A percentile compares a stretch with the other conserved stretches of the same genome.
Conservation (phyloP, 2,888 invertebrate species). For the Phlogophora meticulosa region DNA sequence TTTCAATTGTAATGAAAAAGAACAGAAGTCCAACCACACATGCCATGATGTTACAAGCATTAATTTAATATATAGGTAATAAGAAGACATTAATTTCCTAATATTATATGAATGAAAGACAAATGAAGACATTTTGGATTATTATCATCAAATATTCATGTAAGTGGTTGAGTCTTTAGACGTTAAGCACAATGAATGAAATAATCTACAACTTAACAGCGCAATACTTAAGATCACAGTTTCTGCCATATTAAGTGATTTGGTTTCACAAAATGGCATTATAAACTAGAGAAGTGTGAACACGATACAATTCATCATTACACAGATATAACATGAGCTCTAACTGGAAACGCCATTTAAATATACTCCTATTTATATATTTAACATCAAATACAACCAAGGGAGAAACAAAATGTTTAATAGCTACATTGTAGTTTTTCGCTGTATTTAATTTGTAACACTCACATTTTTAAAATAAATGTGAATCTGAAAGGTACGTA, state of each 20-base stretch:
- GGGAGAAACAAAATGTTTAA: constrained; percentile 69
- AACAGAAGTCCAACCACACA: constrained; percentile 37
- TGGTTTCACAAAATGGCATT: constrained; percentile 72
- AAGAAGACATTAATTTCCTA: constrained; percentile 44
- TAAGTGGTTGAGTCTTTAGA: constrained; percentile 40
- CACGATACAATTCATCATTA: constrained; percentile 72
- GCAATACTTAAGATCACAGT: constrained; percentile 83
- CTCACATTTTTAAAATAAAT: constrained; percentile 70
- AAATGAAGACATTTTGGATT: constrained; percentile 42
- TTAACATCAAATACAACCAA: constrained; percentile 81
- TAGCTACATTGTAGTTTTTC: constrained; percentile 73
- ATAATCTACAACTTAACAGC: constrained; percentile 74
- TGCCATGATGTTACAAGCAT: constrained; percentile 43
- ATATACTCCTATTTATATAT: constrained; percentile 72
- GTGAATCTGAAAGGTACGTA: constrained; percentile 78
- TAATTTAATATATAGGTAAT: constrained; percentile 21
- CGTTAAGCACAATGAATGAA: constrained; percentile 48
- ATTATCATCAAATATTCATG: constrained; percentile 36
- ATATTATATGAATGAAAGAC: constrained; percentile 43
- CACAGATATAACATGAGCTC: constrained; percentile 71
- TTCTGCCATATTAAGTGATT: constrained; percentile 75
- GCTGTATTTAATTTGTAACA: constrained; percentile 76
- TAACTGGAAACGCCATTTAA: constrained; percentile 73
- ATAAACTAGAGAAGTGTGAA: constrained; percentile 71
- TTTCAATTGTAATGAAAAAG: constrained; percentile 39